These are phyloP conservation scores for Vombatus ursinus DNA, from an alignment of 2,113 vertebrate genomes.

Conservation along the genomic window DNA sequence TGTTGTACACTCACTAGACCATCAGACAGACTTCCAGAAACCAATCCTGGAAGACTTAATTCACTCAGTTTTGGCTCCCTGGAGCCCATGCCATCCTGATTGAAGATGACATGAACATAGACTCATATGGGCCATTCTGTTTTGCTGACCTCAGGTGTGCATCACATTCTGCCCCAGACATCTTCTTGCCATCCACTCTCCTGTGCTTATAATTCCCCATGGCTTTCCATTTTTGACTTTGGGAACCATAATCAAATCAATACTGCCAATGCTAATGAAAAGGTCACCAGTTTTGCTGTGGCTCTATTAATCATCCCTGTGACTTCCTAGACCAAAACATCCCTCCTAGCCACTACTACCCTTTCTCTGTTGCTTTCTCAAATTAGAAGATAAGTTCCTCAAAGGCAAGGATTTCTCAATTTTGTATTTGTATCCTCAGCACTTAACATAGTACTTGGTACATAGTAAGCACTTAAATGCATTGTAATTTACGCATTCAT, in stretches of 20 bases:
- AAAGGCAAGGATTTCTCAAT: not conserved
- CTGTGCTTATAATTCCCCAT: not conserved
- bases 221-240: not conserved
- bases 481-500: not conserved
- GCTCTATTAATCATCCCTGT: not conserved
- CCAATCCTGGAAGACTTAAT: not conserved
- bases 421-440: not conserved
- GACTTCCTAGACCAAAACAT: not conserved
- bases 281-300: not conserved
- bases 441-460: not conserved
- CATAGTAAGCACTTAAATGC: not conserved
- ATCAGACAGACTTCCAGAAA: not conserved
- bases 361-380: not conserved
- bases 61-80: not conserved
- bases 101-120: not conserved
- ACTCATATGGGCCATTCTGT: not conserved
- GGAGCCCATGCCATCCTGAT: not conserved
- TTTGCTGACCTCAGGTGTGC: not conserved
- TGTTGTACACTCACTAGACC: not conserved
- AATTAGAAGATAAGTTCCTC: not conserved
- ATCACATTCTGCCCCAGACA: not conserved
- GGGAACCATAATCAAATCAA: not conserved
- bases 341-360: not conserved
- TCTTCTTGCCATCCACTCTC: not conserved
- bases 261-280: not conserved